phyloP scores from a whole-genome alignment of 2,797 vertebrate species.

The Emydoidea blandingii region DNA sequence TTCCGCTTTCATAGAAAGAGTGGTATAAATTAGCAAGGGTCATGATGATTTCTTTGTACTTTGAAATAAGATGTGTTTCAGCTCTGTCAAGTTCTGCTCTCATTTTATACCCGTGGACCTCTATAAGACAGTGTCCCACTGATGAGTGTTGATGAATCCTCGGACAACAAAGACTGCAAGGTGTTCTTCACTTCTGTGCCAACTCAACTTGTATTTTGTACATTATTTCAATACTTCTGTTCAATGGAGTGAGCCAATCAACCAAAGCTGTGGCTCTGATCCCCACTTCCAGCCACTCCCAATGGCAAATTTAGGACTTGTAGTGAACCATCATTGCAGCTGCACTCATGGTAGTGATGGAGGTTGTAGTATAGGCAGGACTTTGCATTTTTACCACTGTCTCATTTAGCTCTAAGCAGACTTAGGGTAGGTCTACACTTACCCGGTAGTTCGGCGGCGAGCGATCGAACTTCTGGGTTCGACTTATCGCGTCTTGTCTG shows the following conservation, averaged over 20 bases:
- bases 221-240: not conserved
- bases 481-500: too few species aligned
- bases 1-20: not conserved
- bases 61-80: not conserved
- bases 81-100: not conserved
- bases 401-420: not conserved
- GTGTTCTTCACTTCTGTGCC: not conserved
- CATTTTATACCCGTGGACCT: not conserved
- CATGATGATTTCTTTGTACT: not conserved
- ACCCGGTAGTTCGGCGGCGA: too few species aligned
- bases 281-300: accelerated
- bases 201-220: not conserved
- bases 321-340: not conserved
- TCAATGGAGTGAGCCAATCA: not conserved
- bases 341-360: not conserved
- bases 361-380: too few species aligned
- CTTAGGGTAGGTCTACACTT: too few species aligned
- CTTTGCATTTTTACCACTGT: not conserved
- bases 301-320: not conserved
- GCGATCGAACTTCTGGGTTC: too few species aligned
- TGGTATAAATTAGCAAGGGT: not conserved
- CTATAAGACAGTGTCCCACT: not conserved
- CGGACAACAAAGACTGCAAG: not conserved
- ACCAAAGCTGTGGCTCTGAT: accelerated
- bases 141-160: not conserved